phyloP scores from a whole-genome alignment of 2,888 invertebrate species.

The Ellobium chinense region DNA sequence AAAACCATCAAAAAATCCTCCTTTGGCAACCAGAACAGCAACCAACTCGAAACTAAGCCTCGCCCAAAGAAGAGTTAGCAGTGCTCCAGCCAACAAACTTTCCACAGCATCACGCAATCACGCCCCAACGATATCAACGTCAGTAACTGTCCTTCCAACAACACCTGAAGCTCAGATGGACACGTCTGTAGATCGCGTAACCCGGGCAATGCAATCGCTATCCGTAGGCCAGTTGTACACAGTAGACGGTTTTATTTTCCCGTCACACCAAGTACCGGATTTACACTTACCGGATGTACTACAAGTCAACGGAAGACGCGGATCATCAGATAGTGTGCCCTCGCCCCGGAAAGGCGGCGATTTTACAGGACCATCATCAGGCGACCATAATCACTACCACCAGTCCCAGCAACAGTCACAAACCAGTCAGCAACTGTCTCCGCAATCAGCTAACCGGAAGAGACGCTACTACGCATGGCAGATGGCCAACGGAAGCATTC shows the following conservation, averaged over 20 bases:
- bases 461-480: slow-evolving; percentile 54
- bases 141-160: slow-evolving; percentile 8
- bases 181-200: not conserved
- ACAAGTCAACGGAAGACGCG: not conserved
- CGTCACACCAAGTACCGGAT: slow-evolving; percentile 39
- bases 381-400: not conserved
- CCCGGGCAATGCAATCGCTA: slow-evolving; percentile 23
- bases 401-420: not conserved
- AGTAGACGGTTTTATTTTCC: slow-evolving; percentile 52
- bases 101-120: not conserved
- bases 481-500: slow-evolving; percentile 53
- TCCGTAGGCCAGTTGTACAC: slow-evolving; percentile 42
- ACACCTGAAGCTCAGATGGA: not conserved
- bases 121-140: not conserved
- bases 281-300: slow-evolving; percentile 33
- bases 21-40: not conserved
- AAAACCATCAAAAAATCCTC: not conserved
- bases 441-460: slow-evolving; percentile 12
- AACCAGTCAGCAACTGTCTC: not conserved
- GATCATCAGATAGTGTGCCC: not conserved
- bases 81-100: slow-evolving; percentile 2
- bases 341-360: not conserved
- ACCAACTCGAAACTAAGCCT: not conserved
- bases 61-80: slow-evolving; percentile 4
- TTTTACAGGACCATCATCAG: not conserved